Base-by-base conservation (phyloP, 2,888 invertebrate genomes). In the Tanypteryx hageni region DNA sequence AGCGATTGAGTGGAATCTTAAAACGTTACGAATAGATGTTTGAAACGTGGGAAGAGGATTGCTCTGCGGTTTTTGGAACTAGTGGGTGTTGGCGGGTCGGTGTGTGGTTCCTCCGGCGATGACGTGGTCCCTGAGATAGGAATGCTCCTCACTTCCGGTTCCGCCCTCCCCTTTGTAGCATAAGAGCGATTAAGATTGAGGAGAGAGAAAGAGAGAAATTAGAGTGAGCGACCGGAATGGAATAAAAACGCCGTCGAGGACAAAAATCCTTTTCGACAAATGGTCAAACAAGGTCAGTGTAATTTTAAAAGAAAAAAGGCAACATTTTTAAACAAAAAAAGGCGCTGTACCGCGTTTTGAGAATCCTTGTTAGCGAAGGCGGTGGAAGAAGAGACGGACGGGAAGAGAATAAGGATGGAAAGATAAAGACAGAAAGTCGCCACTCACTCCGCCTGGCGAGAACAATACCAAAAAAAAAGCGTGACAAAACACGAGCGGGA, bases 101-200 rank as follows among this genome's bases (percentile, higher is more conserved):
- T n/a, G 68, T 16, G 18, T 68, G 68, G 18, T 4, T n/a, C 68
- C 22, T 3, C 76, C 11, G 76, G 76, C 22, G 76, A 76, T 76
- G 76, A 76, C 76, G 76, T 68, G 68, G 68, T 9, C 68, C 68
- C 18, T 27, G 76, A 76, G 76, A 76, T 76, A 76, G 76, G 76
- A 76, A 76, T 76, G 76, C 76, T 27, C 76, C 27, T 27, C 18
- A 76, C 76, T 76, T 76, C 76, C 76, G 76, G 76, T 76, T 76
- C 22, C 76, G 76, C 76, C 64, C 64, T 18, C 16, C 64, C 76
- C 14, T 76, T 76, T 76, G 22, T 76, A 76, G 76, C 13, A n/a
- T n/a, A 18, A 1, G 68, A 44, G 44, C 44, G 44, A 44, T 44
- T 68, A 22, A 68, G 68, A 68, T 68, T n/a, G 2, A n/a, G 68